A percentile compares a stretch with the other conserved stretches of the same genome.
These are phyloP conservation scores for Hirtodrosophila confusa DNA, from an alignment of 2,888 invertebrate genomes.

Conservation along the genomic window DNA sequence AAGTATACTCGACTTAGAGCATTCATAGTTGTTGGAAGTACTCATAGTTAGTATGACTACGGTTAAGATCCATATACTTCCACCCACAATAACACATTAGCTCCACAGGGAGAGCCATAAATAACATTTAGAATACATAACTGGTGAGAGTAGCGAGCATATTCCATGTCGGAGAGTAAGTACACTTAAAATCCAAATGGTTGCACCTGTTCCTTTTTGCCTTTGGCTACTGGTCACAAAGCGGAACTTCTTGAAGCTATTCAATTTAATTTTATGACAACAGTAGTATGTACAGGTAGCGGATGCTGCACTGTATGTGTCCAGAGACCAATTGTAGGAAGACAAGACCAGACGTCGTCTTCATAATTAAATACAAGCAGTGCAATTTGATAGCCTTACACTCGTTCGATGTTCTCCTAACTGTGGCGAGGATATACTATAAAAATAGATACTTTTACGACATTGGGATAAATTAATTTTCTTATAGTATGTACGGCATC, in stretches of 20 bases:
- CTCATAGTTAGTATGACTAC: too few species aligned
- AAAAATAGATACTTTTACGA: neutral
- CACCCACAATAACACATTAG: slow-evolving; percentile 21
- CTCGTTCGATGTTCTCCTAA: neutral
- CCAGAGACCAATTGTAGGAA: slow-evolving; percentile 9
- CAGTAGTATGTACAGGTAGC: slow-evolving; percentile 18
- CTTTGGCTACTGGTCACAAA: slow-evolving; percentile 26
- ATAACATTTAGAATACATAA: slow-evolving; percentile 34
- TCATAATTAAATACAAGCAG: slow-evolving; percentile 44
- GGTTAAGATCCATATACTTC: neutral
- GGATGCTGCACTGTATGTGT: slow-evolving; percentile 47
- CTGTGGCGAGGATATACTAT: neutral
- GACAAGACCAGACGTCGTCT: slow-evolving; percentile 12
- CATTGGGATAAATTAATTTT: neutral
- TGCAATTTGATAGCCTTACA: slow-evolving; percentile 3
- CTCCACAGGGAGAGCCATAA: slow-evolving; percentile 11
- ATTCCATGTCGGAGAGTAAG: neutral
- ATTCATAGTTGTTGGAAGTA: too few species aligned
- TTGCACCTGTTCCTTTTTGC: slow-evolving; percentile 53
- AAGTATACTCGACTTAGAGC: too few species aligned
- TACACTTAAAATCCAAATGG: slow-evolving; percentile 25
- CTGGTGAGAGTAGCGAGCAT: neutral
- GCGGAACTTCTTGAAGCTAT: slow-evolving; percentile 39
- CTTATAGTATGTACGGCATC: neutral
- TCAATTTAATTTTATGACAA: slow-evolving; percentile 48